Conservation (phyloP, 2,888 invertebrate genomes). For the Villa cingulata region DNA sequence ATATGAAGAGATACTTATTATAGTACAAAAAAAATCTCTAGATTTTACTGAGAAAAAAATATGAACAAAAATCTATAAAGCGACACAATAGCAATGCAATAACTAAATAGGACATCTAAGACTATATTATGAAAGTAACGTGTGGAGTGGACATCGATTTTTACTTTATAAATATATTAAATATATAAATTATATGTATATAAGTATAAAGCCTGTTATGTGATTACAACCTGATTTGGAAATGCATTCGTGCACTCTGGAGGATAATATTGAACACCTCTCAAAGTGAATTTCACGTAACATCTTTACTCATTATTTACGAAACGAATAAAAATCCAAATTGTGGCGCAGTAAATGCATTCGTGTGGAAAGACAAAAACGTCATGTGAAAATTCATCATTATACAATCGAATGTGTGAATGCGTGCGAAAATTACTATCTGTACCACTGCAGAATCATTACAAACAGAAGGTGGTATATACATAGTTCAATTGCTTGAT, state of each 20-base stretch:
- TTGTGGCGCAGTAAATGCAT: no score
- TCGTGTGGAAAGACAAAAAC: constrained; percentile 1
- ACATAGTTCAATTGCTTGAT: no score
- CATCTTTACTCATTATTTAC: background rate
- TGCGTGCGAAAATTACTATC: background rate
- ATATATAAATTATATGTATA: no score
- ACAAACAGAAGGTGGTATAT: no score
- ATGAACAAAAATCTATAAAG: background rate
- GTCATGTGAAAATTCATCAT: constrained; percentile 9
- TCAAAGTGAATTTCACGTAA: background rate
- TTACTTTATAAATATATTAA: no score
- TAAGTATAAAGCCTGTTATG: background rate
- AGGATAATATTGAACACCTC: background rate
- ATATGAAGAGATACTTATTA: background rate
- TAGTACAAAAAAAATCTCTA: background rate
- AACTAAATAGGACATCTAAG: background rate
- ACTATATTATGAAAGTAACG: background rate
- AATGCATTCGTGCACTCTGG: background rate
- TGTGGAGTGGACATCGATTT: background rate
- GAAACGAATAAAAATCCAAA: background rate
- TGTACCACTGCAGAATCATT: background rate
- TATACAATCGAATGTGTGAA: background rate
- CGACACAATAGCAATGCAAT: background rate
- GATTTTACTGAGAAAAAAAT: background rate
- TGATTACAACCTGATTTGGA: background rate